Percentiles rank a stretch among this genome's conserved stretches.
phyloP scores from a whole-genome alignment of 1,140 invertebrate genomes.

The Sycophila sp. region DNA sequence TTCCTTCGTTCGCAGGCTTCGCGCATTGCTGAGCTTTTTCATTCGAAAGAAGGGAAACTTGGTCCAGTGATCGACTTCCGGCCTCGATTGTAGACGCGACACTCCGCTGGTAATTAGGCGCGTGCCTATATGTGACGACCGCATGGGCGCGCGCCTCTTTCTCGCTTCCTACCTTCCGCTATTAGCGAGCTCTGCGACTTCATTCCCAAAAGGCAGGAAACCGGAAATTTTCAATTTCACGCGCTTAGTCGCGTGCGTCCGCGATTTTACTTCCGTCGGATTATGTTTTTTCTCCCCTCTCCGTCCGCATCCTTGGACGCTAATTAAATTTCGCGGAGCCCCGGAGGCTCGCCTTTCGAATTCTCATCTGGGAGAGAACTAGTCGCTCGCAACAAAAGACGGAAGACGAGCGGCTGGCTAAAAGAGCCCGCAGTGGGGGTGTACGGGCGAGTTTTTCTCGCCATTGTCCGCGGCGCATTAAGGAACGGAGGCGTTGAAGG shows the following conservation, averaged over 20 bases:
- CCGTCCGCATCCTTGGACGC: no score
- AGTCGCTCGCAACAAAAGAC: conserved; percentile 6
- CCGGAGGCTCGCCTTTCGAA: no score
- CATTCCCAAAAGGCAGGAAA: conserved; percentile 2
- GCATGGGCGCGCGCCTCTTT: background rate
- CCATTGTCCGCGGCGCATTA: conserved; percentile 26
- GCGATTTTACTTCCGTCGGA: background rate
- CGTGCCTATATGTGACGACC: background rate
- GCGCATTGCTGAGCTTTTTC: conserved; percentile 25
- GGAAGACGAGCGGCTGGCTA: background rate
- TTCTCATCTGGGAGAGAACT: background rate
- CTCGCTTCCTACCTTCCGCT: background rate
- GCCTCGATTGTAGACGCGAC: conserved; percentile 45
- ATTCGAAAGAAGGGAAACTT: conserved; percentile 50
- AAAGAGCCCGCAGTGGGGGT: background rate
- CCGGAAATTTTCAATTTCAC: conserved; percentile 23
- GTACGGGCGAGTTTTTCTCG: conserved; percentile 18
- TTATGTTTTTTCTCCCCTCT: background rate
- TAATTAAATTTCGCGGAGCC: background rate
- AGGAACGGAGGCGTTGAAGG: conserved; percentile 15
- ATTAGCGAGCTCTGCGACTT: background rate
- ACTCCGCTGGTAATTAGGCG: conserved; percentile 1
- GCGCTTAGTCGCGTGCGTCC: background rate
- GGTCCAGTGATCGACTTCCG: conserved; percentile 57
- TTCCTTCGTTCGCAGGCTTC: background rate